Evolutionary conservation across 2,797 vertebrate genomes (phyloP).

Genomic region (Emydoidea blandingii): DNA sequence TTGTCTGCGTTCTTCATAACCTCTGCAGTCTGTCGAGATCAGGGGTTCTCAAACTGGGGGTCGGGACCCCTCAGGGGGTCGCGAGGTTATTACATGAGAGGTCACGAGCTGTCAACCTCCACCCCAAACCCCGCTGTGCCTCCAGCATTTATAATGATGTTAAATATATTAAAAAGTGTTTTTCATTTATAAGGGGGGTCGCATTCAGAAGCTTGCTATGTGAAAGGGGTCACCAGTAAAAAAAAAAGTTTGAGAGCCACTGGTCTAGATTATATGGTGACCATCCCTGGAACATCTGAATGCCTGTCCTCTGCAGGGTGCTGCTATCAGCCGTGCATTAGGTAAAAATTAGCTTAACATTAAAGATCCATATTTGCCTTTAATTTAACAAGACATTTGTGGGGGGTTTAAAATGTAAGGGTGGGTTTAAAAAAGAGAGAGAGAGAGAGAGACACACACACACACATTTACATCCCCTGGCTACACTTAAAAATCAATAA

Average conservation of each 20-base stretch:
- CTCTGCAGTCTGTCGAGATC: conserved; percentile 20
- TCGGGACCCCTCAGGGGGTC: no score
- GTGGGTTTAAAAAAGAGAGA: background rate
- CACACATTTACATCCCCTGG: background rate
- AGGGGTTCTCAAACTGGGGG: no score
- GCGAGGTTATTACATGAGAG: no score
- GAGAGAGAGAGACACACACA: background rate
- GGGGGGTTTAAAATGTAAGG: background rate
- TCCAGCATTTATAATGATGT: no score
- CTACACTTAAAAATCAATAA: background rate
- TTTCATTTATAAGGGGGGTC: no score
- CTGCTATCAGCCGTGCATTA: background rate
- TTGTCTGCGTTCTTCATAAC: background rate
- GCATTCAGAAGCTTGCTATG: no score
- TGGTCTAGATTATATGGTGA: background rate
- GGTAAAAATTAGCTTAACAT: background rate
- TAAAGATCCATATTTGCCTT: background rate
- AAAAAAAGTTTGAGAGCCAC: no score
- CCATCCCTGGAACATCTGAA: background rate
- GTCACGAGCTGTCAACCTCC: no score
- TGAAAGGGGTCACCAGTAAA: no score
- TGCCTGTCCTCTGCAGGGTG: background rate
- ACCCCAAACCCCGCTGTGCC: no score
- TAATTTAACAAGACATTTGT: background rate
- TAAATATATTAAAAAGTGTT: no score